Evolutionary conservation across 2,888 invertebrate species (phyloP), one percentile per base, ranked within the genome.

Genomic region (Lordiphosa fenestrarum): DNA sequence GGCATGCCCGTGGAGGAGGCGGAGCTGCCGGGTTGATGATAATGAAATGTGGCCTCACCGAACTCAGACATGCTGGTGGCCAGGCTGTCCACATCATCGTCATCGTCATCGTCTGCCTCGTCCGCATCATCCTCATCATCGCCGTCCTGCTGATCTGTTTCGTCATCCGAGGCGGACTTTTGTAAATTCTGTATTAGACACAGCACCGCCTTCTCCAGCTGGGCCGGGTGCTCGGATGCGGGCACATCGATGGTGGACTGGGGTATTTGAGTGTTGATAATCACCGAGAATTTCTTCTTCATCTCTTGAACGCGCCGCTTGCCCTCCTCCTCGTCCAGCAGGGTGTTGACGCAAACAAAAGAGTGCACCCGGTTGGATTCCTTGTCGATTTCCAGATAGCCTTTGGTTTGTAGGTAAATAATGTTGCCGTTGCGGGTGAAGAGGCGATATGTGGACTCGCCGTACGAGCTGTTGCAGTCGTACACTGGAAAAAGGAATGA

Each of bases 381-480:
- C 84, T 92, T 93, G 84, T 96, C 95, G 69, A 95, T 94, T 90
- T 96, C 96, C 51, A 97, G 91, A 84, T 93, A 96, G 7, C 97
- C 97, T 71, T 94, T 92, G 0, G 96, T 95, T 84, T 94, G 92
- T 88, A 97, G 92, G 84, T 95, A 96, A 73, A 97, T 95, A 81
- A 95, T 95, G 80, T 94, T 92, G n/a, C 96, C 96, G 53, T 94
- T 95, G 68, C 95, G 93, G 9, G 95, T 93, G 84, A 94, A 92
- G 19, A 97, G 90, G 42, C 97, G 92, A 86, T 97, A 97, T 74
- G 95, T 96, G n/a, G 96, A 96, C 75, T 93, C 93, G 7, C 96
- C 97, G 88, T 93, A 94, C 71, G 95, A 94, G 86, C 94, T 94
- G 59, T 94, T 94, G 82, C 93, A 93, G 87, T 95, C 95, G 89